Evolutionary conservation across 2,888 invertebrate species (phyloP).

Genomic region (Cephalotes varians): DNA sequence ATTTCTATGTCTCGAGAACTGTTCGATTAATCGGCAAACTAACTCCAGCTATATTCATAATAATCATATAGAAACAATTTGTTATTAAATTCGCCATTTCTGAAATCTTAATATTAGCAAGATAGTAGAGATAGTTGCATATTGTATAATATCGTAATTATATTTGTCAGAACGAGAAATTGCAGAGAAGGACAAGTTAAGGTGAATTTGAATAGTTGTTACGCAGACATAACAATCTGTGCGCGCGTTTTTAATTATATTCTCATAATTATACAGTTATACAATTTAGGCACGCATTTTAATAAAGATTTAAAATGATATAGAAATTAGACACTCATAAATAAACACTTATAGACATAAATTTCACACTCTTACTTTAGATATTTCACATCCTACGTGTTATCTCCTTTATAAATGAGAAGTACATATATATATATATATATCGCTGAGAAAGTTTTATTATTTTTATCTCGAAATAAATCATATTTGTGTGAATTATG

Average conservation of each 20-base stretch:
- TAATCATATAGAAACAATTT: background rate
- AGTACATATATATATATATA: background rate
- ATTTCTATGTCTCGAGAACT: slow-evolving; percentile 30
- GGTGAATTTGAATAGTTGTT: background rate
- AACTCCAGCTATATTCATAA: background rate
- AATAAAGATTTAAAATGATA: background rate
- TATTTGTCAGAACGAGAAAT: background rate
- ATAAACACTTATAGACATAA: too few species aligned
- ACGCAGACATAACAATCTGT: background rate
- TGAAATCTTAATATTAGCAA: background rate
- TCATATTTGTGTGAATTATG: background rate
- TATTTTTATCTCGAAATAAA: background rate
- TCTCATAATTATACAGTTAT: background rate
- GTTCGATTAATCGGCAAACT: background rate
- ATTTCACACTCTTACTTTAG: background rate
- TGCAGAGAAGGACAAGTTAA: background rate
- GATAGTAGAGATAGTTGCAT: background rate
- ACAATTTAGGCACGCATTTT: background rate
- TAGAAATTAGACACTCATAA: too few species aligned
- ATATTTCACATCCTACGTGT: background rate
- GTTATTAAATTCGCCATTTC: background rate
- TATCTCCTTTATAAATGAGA: background rate
- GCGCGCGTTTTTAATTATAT: background rate
- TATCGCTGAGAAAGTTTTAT: background rate
- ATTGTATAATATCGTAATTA: background rate